Base-by-base conservation (phyloP, 2,888 invertebrate genomes). In the Congeria kusceri region DNA sequence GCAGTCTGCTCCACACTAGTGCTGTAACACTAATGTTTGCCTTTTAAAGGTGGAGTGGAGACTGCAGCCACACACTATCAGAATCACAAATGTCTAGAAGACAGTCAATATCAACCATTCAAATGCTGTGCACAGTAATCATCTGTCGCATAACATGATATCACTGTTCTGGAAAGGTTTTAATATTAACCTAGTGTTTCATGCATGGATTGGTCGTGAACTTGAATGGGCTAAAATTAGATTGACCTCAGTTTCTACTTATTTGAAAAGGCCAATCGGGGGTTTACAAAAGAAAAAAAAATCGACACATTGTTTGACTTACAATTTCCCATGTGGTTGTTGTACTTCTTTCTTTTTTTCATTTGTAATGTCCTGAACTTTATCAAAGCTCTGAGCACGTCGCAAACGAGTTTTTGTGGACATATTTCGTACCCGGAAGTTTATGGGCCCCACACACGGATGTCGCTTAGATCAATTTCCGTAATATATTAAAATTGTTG, bases 251-350 rank as follows among this genome's bases (percentile, higher is more conserved):
- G 25, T 53, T 25, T 7, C 53, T 18, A 23, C 53, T 7, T 9
- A 18, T 49, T 49, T 49, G 49, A 53, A n/a, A 5, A 53, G 2
- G 11, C 25, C 23, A 49, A 49, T 53, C 23, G 20, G 13, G 25
- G 7, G 23, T 23, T 53, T 11, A 23, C 53, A 53, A 13, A 7
- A 4, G 18, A 23, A 23, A 20, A 53, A 53, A 11, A n/a, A n/a
- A n/a, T n/a, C n/a, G n/a, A n/a, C n/a, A n/a, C 2, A 9, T 53
- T 23, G 53, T 53, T 53, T 20, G 5, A 53, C 88, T 88, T 79
- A 89, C 89, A 85, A 80, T 73, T 88, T 87, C 39, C 89, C 89
- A 53, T 83, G 83, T 29, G 86, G 86, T 58, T 80, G 80, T 9
- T 79, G 53, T 28, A 81, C 76, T 39, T 87, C 85, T 69, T 83